Base-by-base conservation (phyloP, 2,797 vertebrate genomes). In the Gouania willdenowi region DNA sequence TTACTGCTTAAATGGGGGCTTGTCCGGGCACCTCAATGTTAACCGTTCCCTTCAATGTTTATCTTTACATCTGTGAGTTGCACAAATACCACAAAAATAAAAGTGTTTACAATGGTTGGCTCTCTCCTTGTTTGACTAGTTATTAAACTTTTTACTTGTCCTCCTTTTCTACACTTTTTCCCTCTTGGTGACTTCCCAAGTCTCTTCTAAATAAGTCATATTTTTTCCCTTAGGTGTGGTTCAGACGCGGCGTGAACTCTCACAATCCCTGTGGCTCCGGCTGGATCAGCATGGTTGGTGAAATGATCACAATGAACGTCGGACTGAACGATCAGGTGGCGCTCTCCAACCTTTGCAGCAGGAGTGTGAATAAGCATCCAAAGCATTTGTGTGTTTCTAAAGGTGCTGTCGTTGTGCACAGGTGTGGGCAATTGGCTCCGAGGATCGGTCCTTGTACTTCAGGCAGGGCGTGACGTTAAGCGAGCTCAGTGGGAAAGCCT, bases 221-320 rank as follows among this genome's bases (percentile, higher is more conserved):
- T 11, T n/a, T 5, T 12, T 15, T 33, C 10, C 14, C 20, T 20
- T 60, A 98, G 97, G 92, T 99, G 23, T 99, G 97, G 97, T 99
- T 99, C 82, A 88, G 95, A 67, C 91, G 95, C 31, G 94, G 95
- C 0, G 89, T 98, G 44, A 96, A 92, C 62, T 94, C 96, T 0
- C 93, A 98, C 77, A 98, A 95, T 40, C 95, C 96, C 3, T 87
- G 91, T 49, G 97, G 97, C 39, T 96, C 94, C 4, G 92, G 96
- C 56, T 99, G 97, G 97, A 93, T 99, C 36, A 87, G 87, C 80
- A 98, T 99, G 97, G 89, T 98, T 16, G 94, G 94, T 36, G 94
- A 98, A 61, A 94, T 99, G 94, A 79, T 90, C 41, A 98, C 93
- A 93, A 82, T 98, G 63, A 90, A 89, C 3, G 91, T 98, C 5